Base-by-base conservation (phyloP, 2,888 invertebrate species). In the Flabesymbios commensalis region DNA sequence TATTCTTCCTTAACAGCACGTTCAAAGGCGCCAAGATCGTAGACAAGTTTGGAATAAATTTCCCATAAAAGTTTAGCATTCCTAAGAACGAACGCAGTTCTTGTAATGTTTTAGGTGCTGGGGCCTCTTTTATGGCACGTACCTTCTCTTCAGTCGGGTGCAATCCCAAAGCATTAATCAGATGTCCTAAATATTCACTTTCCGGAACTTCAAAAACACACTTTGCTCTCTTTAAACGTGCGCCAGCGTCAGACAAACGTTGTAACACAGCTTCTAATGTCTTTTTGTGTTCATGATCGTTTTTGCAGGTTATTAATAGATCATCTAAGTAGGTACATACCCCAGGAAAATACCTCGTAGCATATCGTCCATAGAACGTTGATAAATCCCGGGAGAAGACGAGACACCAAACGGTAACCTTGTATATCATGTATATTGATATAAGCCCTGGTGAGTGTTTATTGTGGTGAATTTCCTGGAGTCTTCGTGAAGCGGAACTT, bases 161-260 rank as follows among this genome's bases (percentile, higher is more conserved):
- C 17, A 68, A 47, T 28, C 61, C 60, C 32, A 56, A n/a, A n/a
- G 31, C 51, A 57, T 67, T 65, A 48, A 67, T 69, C 10, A 43
- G 53, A 52, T 65, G 63, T 19, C 65, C 65, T 43, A 59, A 60
- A 52, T 55, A 68, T 39, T 54, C 61, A 2, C 61, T 33, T 26
- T 57, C 19, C 17, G 48, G 33, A 22, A 51, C 42, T 14, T 59
- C 57, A 32, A 62, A 55, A 14, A 57, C 36, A 24, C 63, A 53
- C 52, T 53, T 60, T 7, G 51, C 51, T 19, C 36, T 42, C 29
- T 60, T 66, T 1, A 58, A 43, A 14, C 32, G 32, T 19, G 55
- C 5, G 7, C 41, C 41, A 28, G 26, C 17, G 17, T 53, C 41
- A 28, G 54, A 28, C 3, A 58, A 10, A 17, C 53, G 19, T 10